These are phyloP conservation scores for Marmota monax DNA, from an alignment of 2,113 vertebrate genomes.

Conservation along the genomic window DNA sequence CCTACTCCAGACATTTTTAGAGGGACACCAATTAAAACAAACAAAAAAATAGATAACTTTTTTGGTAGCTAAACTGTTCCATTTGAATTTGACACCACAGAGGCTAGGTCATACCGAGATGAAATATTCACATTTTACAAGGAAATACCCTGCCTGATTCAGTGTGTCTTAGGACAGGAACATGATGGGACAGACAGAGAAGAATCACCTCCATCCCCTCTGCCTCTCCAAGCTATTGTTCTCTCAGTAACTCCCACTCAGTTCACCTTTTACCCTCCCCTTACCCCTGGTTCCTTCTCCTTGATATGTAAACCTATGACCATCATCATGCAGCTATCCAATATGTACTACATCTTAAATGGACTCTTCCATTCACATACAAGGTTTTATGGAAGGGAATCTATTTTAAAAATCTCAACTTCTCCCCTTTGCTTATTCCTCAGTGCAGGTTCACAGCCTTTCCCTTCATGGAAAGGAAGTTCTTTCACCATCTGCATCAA, in stretches of 20 bases:
- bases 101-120: neutral
- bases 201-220: neutral
- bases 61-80: neutral
- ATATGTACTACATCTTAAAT: neutral
- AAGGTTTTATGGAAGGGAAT: neutral
- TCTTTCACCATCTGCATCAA: neutral
- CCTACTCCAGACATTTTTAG: neutral
- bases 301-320: neutral
- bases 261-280: neutral
- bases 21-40: neutral
- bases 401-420: neutral
- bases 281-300: neutral
- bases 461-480: neutral
- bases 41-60: neutral
- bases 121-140: conserved; percentile 19
- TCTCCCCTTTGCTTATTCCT: neutral
- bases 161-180: neutral
- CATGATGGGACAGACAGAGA: neutral
- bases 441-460: neutral
- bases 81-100: conserved; percentile 34
- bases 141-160: neutral
- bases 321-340: neutral
- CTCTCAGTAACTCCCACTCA: neutral
- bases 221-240: neutral
- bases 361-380: neutral